Evolutionary conservation across 2,888 invertebrate species (phyloP), one percentile per base, ranked within the genome.

Genomic region (Anarsia innoxiella): DNA sequence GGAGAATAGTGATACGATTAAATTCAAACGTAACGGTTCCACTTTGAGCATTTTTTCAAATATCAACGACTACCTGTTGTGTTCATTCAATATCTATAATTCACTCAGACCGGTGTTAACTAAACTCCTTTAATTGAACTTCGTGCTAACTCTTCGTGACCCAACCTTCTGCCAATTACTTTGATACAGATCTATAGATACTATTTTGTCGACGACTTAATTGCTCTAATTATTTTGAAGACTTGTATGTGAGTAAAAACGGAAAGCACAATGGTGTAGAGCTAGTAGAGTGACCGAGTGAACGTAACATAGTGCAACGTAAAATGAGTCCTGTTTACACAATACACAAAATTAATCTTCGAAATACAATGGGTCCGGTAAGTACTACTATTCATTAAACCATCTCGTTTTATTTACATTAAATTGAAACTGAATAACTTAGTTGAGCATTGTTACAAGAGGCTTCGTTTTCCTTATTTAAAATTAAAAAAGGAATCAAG

Each of bases 151-250:
- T 46, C 50, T 56, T 76, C 74, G 78, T 78, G 75, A 67, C 70
- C 56, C 61, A 56, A 53, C 66, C 63, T 61, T 62, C 57, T 64
- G 57, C 68, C 75, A 72, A 77, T 79, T 79, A 79, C 60, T 60
- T 55, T 55, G 80, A 79, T 79, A 82, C 63, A 44, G 65, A 79
- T 80, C 79, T 75, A 44, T 63, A 53, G n/a, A n/a, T 63, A 63
- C n/a, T 3, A n/a, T n/a, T 71, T 72, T 66, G 63, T 59, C 59
- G 62, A 60, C 62, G 53, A 56, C 57, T 63, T 66, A 58, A 70
- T 72, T 75, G 69, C 64, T 61, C 62, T 63, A 67, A 70, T 70
- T 66, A 59, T 65, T 66, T 66, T 57, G 60, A 66, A 66, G 57
- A 66, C 54, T 52, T 52, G 48, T 49, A 51, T 65, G 65, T 56